Conservation (phyloP, 2,888 invertebrate genomes). For the Priocnemis perturbator region DNA sequence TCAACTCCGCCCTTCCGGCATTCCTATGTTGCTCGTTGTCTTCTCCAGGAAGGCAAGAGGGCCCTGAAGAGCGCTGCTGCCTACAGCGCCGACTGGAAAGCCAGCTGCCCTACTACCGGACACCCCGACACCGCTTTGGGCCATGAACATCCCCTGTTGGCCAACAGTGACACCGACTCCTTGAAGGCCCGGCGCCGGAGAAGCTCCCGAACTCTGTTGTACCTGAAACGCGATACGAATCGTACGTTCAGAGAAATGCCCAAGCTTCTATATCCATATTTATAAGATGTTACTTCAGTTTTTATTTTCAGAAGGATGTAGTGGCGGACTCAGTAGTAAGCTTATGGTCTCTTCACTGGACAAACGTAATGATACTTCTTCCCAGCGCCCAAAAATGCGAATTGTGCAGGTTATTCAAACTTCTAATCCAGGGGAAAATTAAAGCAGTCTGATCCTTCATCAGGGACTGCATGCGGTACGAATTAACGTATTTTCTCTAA, state of each 20-base stretch:
- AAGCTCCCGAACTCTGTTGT: constrained; percentile 67
- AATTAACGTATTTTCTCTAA: too few species aligned
- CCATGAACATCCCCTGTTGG: constrained; percentile 71
- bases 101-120: constrained; percentile 80
- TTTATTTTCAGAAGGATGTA: not conserved
- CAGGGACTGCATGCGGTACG: too few species aligned
- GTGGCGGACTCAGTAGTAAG: not conserved
- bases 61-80: constrained; percentile 83
- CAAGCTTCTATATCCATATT: too few species aligned
- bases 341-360: not conserved
- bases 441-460: too few species aligned
- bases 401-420: too few species aligned
- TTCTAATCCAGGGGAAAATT: too few species aligned
- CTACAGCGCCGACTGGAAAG: constrained; percentile 78
- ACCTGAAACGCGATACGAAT: constrained; percentile 61
- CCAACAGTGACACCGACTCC: constrained; percentile 67
- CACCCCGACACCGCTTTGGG: constrained; percentile 62
- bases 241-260: not conserved
- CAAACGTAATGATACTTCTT: not conserved
- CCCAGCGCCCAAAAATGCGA: too few species aligned
- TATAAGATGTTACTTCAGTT: too few species aligned
- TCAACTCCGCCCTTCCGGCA: constrained; percentile 91
- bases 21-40: constrained; percentile 93
- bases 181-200: constrained; percentile 66
- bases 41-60: constrained; percentile 92